These are phyloP conservation scores for Stenotaenia linearis DNA, from an alignment of 2,888 invertebrate genomes.

Conservation along the genomic window DNA sequence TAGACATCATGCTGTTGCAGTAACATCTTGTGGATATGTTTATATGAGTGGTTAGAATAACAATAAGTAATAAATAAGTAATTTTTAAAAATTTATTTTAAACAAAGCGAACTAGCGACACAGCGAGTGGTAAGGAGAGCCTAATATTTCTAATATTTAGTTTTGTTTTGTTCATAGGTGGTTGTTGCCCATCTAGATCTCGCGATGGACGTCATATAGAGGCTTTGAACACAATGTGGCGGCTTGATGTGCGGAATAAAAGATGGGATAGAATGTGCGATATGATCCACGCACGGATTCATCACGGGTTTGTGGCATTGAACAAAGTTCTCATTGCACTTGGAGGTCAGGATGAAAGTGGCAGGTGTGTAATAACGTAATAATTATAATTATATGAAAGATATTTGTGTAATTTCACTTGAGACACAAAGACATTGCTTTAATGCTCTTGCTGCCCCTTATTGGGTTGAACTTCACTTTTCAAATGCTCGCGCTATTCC, in stretches of 20 bases:
- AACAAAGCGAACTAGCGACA: no score
- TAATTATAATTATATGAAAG: no score
- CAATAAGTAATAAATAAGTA: background rate
- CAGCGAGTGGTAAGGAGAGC: no score
- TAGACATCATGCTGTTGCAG: background rate
- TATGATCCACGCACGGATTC: conserved; percentile 24
- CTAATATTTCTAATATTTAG: background rate
- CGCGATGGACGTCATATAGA: conserved; percentile 20
- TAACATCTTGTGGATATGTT: background rate
- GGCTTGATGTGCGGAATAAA: background rate
- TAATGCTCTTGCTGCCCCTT: no score
- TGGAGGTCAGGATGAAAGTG: conserved; percentile 29
- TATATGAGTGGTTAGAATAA: background rate
- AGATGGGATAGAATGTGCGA: conserved; percentile 17
- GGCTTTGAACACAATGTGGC: conserved; percentile 18
- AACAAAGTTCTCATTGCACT: background rate
- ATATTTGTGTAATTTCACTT: no score
- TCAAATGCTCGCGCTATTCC: no score
- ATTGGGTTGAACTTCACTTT: no score
- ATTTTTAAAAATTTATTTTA: no score
- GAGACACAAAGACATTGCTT: no score
- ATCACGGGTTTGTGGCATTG: conserved; percentile 2
- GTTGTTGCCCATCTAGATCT: conserved; percentile 28
- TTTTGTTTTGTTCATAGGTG: conserved; percentile 9
- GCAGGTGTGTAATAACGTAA: background rate